phyloP scores from a whole-genome alignment of 2,888 invertebrate genomes.

The Tipula unca region DNA sequence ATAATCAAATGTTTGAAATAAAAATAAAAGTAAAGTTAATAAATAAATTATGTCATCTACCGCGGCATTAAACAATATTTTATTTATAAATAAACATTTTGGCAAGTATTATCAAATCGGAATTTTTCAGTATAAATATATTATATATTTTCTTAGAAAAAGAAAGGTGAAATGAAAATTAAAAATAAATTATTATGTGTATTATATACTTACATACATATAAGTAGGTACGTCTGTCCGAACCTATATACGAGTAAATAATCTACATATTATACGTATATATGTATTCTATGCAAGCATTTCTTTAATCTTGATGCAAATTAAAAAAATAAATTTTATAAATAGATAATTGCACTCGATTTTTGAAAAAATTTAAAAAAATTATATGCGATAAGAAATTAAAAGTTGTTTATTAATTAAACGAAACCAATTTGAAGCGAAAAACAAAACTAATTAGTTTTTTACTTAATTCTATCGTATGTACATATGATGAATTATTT shows the following conservation, averaged over 20 bases:
- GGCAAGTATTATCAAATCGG: neutral
- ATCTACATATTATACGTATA: neutral
- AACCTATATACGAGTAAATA: neutral
- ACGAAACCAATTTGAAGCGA: neutral
- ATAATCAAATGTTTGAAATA: neutral
- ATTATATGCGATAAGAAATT: neutral
- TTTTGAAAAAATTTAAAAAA: neutral
- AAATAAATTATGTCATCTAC: neutral
- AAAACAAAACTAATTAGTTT: neutral
- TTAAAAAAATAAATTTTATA: neutral
- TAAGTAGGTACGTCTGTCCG: neutral
- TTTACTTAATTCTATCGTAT: neutral
- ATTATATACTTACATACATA: too few species aligned
- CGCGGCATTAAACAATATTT: neutral
- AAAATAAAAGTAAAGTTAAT: neutral
- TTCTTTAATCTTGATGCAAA: neutral
- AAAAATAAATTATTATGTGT: neutral
- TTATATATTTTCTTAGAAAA: neutral
- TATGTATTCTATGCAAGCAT: too few species aligned
- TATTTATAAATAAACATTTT: neutral
- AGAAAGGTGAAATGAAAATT: neutral
- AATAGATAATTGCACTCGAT: neutral
- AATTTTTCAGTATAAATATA: neutral
- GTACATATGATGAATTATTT: neutral
- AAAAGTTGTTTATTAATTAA: neutral